Evolutionary conservation across 2,113 vertebrate species (phyloP).

Genomic region (Dinomys branickii): DNA sequence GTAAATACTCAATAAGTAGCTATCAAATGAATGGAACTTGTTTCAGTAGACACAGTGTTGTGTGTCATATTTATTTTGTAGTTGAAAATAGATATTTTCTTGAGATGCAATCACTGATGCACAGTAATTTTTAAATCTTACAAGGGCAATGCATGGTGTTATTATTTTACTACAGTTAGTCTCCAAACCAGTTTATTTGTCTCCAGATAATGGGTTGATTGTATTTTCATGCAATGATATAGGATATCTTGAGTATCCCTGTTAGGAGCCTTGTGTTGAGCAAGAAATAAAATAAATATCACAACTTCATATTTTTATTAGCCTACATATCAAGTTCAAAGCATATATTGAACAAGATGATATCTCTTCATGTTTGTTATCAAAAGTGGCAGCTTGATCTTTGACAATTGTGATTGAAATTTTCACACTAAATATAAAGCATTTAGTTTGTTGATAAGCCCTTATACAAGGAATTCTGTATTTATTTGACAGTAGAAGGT

Average conservation of each 20-base stretch:
- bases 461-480: constrained; percentile 42
- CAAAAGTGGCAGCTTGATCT: constrained; percentile 67
- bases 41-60: not conserved
- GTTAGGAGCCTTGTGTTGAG: constrained; percentile 51
- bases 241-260: constrained; percentile 62
- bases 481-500: constrained; percentile 69
- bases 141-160: not conserved
- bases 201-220: constrained; percentile 57
- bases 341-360: constrained; percentile 44
- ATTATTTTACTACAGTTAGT: constrained; percentile 57
- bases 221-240: constrained; percentile 57
- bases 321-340: constrained; percentile 50
- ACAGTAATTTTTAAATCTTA: constrained; percentile 56
- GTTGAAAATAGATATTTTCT: constrained; percentile 43
- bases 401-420: constrained; percentile 71
- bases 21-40: not conserved
- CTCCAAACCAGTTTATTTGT: constrained; percentile 49
- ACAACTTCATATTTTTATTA: constrained; percentile 70
- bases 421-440: constrained; percentile 67
- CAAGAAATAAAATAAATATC: constrained; percentile 73
- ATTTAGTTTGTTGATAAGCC: constrained; percentile 60
- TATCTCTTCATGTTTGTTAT: constrained; percentile 67
- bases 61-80: constrained; percentile 32
- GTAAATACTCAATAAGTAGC: constrained; percentile 34
- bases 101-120: not conserved